Evolutionary conservation across 2,888 invertebrate genomes (phyloP), one percentile per base, ranked within the genome.

Genomic region (Sarcophaga variegata): DNA sequence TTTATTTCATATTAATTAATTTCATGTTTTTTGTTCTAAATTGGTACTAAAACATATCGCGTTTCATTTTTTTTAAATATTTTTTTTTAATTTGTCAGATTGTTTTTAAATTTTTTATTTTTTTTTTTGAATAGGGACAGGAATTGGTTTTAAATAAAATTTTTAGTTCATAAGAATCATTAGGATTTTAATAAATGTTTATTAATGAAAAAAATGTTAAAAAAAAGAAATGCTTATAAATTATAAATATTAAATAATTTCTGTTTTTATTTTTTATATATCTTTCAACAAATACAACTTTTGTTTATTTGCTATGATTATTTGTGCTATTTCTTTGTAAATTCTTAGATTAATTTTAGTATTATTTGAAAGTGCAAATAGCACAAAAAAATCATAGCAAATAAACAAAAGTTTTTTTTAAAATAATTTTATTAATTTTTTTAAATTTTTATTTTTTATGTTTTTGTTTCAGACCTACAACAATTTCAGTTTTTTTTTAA

Each of bases 21-120:
- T 45, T 20, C 4, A 47, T 75, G 76, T 27, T 75, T 82, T 72
- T 49, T 75, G 67, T 82, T 77, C 74, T 77, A 76, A 85, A 82
- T 87, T 85, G 69, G 67, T 85, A 80, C 74, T 85, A 77, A 83
- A 74, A 72, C 59, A 84, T 74, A 74, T 62, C 69, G 78, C 67
- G 77, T 81, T 78, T 74, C 54, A 25, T 54, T 66, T 47, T 60
- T 69, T 72, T 75, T 77, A 10, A 37, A 47, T 54, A 74, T 66
- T 62, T 64, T 72, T 60, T 71, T 66, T 66, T 14, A 59, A 45
- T 22, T 63, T n/a, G 59, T 66, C 11, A 49, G 12, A 8, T 74
- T 47, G 10, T 60, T 25, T 79, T 49, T 49, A 11, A 3, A 37
- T 64, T 77, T 22, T 54, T 1, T 6, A 5, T 75, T 64, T 77